Percentiles rank a stretch among this genome's conserved stretches.
These are phyloP conservation scores for Danio aesculapii DNA, from an alignment of 2,797 vertebrate genomes.

Conservation along the genomic window DNA sequence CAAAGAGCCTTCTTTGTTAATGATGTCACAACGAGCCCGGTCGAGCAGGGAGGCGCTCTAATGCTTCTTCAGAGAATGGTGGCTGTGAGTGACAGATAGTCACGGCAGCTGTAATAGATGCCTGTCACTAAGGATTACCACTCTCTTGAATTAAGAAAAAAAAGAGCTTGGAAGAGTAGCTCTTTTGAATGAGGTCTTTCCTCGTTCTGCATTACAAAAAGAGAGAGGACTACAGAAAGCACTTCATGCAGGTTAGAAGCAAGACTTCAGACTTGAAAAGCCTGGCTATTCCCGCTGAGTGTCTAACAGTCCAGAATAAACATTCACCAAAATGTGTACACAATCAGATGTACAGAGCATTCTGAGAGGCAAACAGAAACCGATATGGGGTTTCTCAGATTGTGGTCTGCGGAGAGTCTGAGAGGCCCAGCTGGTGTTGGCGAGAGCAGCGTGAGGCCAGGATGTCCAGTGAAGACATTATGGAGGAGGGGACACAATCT, in stretches of 20 bases:
- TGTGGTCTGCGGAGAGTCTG: slow-evolving; percentile 46
- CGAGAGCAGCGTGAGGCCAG: slow-evolving; percentile 44
- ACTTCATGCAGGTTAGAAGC: slow-evolving; percentile 28
- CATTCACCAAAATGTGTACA: slow-evolving; percentile 39
- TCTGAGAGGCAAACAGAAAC: slow-evolving; percentile 50
- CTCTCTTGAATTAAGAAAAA: slow-evolving; percentile 58
- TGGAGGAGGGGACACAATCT: slow-evolving; percentile 48
- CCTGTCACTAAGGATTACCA: slow-evolving; percentile 52
- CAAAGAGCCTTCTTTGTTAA: slow-evolving; percentile 53
- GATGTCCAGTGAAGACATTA: slow-evolving; percentile 46
- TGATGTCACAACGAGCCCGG: slow-evolving; percentile 48
- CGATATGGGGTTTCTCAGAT: slow-evolving; percentile 30
- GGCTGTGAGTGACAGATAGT: slow-evolving; percentile 59
- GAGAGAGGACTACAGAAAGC: slow-evolving; percentile 11
- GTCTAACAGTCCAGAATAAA: slow-evolving; percentile 46
- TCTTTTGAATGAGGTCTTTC: slow-evolving; percentile 34
- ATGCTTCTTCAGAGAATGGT: slow-evolving; percentile 42
- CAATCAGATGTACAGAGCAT: slow-evolving; percentile 40
- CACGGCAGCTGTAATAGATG: slow-evolving; percentile 49
- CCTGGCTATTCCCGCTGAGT: slow-evolving; percentile 39
- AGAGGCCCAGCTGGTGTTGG: slow-evolving; percentile 57
- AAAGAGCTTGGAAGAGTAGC: slow-evolving; percentile 24
- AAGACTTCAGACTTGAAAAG: slow-evolving; percentile 31
- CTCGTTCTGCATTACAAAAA: slow-evolving; percentile 13
- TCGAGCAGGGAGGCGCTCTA: slow-evolving; percentile 38